These are phyloP conservation scores for Acropternis orthonyx DNA, from an alignment of 2,797 vertebrate genomes.

Conservation along the genomic window DNA sequence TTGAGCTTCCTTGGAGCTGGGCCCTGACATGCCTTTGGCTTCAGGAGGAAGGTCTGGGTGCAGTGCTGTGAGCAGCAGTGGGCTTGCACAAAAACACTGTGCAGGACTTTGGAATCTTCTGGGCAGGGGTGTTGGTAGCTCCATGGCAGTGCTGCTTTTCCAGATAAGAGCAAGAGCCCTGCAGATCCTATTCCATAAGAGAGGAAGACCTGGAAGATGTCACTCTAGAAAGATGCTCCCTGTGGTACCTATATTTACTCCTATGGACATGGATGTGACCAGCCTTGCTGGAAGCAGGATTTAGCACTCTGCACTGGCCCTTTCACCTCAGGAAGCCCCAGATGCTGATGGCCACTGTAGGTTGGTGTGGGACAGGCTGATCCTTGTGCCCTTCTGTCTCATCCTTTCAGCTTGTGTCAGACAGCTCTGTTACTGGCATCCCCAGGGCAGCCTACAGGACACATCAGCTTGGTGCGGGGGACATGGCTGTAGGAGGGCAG, in stretches of 20 bases:
- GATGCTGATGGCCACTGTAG: not conserved
- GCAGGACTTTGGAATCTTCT: not conserved
- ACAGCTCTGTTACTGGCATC: not conserved
- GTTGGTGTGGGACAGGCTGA: not conserved
- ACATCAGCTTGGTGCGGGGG: not conserved
- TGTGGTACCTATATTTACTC: not conserved
- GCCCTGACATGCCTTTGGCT: not conserved
- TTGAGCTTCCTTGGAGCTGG: not conserved
- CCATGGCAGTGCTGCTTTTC: not conserved
- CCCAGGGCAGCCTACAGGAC: not conserved
- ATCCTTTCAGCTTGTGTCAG: not conserved
- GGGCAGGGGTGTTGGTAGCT: not conserved
- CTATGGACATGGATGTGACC: not conserved
- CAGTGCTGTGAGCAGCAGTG: not conserved
- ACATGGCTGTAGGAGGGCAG: rapidly evolving
- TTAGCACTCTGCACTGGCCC: not conserved
- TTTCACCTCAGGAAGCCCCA: not conserved
- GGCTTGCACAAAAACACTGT: rapidly evolving
- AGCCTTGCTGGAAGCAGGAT: not conserved
- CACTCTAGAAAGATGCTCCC: not conserved
- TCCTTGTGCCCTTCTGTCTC: not conserved
- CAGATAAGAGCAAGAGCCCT: not conserved
- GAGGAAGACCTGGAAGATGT: not conserved
- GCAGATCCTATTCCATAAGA: not conserved
- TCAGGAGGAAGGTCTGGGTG: not conserved